Base-by-base conservation (phyloP, 2,797 vertebrate species). In the Takifugu rubripes region DNA sequence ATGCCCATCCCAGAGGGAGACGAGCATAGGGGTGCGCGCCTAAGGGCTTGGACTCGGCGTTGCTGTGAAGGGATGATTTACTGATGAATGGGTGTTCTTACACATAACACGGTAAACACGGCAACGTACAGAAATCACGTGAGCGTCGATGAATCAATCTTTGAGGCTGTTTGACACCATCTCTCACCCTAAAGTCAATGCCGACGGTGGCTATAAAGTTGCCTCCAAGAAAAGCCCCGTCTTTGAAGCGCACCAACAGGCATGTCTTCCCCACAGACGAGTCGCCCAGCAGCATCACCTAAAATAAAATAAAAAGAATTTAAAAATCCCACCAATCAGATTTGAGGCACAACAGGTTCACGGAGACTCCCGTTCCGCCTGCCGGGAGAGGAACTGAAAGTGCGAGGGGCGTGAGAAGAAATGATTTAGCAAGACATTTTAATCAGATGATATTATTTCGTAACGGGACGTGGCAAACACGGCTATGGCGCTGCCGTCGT, bases 281-380 rank as follows among this genome's bases (percentile, higher is more conserved):
- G 89, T 99, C 96, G 88, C 97, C 97, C 73, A 99, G 92, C 80
- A 99, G 93, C 97, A 99, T 99, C 90, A 99, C 97, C 97, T 99
- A 85, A 45, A 88, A 79, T 77, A 0, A 14, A 40, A 40, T 1
- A 40, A 40, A 36, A 2, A 9, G 11, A 33, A 1, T 10, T 1
- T 10, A 77, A 27, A 86, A 45, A 4, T 7, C 3, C 68, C 62
- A 65, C 24, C 62, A 61, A 60, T 45, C 73, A 72, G 43, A 45
- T 3, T 3, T 74, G 64, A 80, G 54, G 74, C 27, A 77, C 25
- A 74, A 60, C 49, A 33, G 62, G 75, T 87, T 69, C 33, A 78
- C 54, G 14, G 52, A 52, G 43, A 16, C 15, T 45, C 61, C 46
- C 47, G 45, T 43, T 24, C 5, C 14, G 52, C 49, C 55, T 8